These are phyloP conservation scores for Phataginus tetradactyla DNA, from an alignment of 2,797 vertebrate genomes.

Conservation along the genomic window DNA sequence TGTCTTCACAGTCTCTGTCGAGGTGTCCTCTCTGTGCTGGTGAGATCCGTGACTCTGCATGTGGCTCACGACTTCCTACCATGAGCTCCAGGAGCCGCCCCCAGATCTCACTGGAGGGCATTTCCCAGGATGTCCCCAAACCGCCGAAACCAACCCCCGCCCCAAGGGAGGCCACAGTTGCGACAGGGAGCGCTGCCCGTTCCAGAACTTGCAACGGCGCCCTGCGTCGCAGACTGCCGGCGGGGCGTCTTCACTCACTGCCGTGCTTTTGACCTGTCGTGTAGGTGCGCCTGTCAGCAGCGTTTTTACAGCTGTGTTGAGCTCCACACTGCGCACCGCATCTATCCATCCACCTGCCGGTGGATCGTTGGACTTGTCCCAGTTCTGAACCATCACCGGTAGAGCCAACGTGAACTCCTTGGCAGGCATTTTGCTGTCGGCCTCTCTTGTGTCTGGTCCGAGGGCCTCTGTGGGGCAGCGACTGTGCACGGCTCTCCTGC, in stretches of 20 bases:
- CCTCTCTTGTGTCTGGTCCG: neutral
- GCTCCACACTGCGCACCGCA: no score
- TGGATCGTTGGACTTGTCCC: fast-evolving
- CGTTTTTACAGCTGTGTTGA: neutral
- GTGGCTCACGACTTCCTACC: neutral
- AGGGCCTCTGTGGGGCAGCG: neutral
- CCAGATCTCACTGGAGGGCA: fast-evolving
- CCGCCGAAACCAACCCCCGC: no score
- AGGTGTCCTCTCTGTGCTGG: no score
- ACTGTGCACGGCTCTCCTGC: fast-evolving
- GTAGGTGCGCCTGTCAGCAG: no score
- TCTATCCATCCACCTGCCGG: neutral
- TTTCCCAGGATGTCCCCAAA: neutral
- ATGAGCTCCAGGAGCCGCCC: no score
- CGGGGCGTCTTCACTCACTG: fast-evolving
- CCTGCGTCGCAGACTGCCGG: fast-evolving
- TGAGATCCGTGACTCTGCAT: no score
- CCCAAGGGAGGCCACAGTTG: neutral
- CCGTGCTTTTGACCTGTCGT: neutral
- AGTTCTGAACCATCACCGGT: fast-evolving
- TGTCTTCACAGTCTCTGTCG: no score
- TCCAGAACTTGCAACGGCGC: fast-evolving
- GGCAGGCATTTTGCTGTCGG: neutral
- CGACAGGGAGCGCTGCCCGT: neutral
- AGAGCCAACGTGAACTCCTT: fast-evolving